Evolutionary conservation across 2,797 vertebrate genomes (phyloP), one percentile per base, ranked within the genome.

Genomic region (Gouania willdenowi): DNA sequence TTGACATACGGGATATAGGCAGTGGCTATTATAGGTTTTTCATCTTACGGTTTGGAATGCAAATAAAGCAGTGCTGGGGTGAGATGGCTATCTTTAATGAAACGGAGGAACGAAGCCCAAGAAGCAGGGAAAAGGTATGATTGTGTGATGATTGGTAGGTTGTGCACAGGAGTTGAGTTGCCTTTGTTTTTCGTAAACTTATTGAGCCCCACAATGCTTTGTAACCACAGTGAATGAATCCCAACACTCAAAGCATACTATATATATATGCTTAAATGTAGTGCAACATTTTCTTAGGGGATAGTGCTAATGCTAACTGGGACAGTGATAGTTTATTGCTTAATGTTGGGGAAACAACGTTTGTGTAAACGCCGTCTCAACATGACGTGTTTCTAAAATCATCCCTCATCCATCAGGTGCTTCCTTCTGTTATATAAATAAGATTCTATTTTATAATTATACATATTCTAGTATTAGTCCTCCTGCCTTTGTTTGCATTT

Each of bases 21-120:
- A 52, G 61, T 54, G 71, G 70, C 74, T 72, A 71, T 74, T 87
- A 83, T 80, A 80, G 77, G 59, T 70, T 82, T 83, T 86, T 79
- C 82, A 69, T 84, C 75, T 81, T 79, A 78, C 74, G 83, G 68
- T 87, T 85, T 85, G 75, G 79, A 78, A 77, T 82, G 65, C 71
- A 87, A 84, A 88, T 87, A 85, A 82, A 73, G 66, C 67, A 36
- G 65, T 37, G 58, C 30, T 23, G 11, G 62, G 68, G 71, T 42
- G 65, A 77, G 78, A 82, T 70, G 39, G 70, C 73, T 66, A 60
- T 80, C 71, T 76, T 75, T 71, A 79, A 81, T 76, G 73, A 77
- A 71, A 72, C 65, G 41, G 62, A 62, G 45, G 43, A 65, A n/a
- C n/a, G n/a, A n/a, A n/a, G 63, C 66, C 66, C 79, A 79, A 77